Evolutionary conservation across 2,888 invertebrate genomes (phyloP).

Genomic region (Xanthia togata): DNA sequence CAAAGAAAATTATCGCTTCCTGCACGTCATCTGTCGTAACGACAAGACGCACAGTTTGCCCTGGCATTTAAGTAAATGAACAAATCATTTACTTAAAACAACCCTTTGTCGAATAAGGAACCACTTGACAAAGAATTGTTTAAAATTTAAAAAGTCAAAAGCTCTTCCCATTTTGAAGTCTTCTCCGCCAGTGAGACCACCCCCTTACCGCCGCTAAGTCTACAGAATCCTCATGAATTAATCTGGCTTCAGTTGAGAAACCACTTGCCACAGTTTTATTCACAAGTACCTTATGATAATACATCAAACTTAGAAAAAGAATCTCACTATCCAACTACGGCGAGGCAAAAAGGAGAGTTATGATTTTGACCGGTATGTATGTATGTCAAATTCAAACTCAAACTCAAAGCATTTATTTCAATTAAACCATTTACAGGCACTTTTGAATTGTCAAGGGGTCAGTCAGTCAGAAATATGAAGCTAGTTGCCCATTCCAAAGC

Average conservation of each 20-base stretch:
- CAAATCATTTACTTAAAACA: neutral
- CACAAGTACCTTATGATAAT: constrained; percentile 14
- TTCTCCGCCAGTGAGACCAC: constrained; percentile 2
- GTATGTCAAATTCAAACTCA: too few species aligned
- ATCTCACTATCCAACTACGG: too few species aligned
- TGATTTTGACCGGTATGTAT: too few species aligned
- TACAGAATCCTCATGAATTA: constrained; percentile 52
- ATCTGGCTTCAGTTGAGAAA: constrained; percentile 50
- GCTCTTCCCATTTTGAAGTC: neutral
- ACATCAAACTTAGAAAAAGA: neutral
- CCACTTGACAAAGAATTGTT: neutral
- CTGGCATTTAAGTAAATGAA: neutral
- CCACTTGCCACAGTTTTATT: constrained; percentile 48
- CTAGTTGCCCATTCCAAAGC: too few species aligned
- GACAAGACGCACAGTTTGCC: neutral
- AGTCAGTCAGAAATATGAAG: too few species aligned
- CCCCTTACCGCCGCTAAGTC: constrained; percentile 44
- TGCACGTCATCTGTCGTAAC: neutral
- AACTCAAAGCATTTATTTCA: too few species aligned
- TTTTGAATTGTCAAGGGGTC: too few species aligned
- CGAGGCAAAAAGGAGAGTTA: too few species aligned
- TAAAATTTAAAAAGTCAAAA: neutral
- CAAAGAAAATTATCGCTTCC: neutral
- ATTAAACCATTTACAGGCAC: too few species aligned
- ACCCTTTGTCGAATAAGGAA: neutral